These are phyloP conservation scores for Epinephelus moara DNA, from an alignment of 2,113 vertebrate species.

Conservation along the genomic window DNA sequence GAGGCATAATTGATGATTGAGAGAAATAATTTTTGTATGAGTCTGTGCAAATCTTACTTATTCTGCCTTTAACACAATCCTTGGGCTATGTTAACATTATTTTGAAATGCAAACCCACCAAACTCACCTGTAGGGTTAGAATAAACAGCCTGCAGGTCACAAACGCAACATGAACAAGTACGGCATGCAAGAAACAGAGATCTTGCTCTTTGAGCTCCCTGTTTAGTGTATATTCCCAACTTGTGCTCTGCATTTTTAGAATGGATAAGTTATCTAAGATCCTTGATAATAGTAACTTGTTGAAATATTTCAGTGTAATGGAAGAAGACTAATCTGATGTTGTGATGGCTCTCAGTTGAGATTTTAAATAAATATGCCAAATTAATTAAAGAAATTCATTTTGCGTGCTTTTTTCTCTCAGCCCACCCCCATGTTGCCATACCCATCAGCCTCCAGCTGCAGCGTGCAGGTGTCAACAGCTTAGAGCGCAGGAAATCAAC, in stretches of 20 bases:
- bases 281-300: background rate
- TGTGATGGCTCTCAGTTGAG: background rate
- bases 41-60: too few relatives aligned
- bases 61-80: too few relatives aligned
- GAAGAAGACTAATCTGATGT: background rate
- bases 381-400: slow-evolving; percentile 21
- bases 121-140: background rate
- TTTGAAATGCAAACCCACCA: background rate
- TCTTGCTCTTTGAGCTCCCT: too few relatives aligned
- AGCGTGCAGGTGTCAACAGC: slow-evolving; percentile 13
- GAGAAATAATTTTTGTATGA: too few relatives aligned
- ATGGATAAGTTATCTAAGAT: background rate
- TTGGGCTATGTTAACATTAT: too few relatives aligned
- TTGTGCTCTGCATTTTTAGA: background rate
- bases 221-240: background rate
- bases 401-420: background rate
- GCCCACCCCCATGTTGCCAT: background rate
- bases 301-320: background rate
- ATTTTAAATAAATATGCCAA: slow-evolving; percentile 6
- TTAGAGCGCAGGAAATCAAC: background rate
- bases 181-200: too few relatives aligned
- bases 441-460: slow-evolving; percentile 18
- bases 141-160: background rate
- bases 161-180: too few relatives aligned
- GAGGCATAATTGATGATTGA: too few relatives aligned